Evolutionary conservation across 2,113 vertebrate genomes (phyloP).

Genomic region (Lynx canadensis): DNA sequence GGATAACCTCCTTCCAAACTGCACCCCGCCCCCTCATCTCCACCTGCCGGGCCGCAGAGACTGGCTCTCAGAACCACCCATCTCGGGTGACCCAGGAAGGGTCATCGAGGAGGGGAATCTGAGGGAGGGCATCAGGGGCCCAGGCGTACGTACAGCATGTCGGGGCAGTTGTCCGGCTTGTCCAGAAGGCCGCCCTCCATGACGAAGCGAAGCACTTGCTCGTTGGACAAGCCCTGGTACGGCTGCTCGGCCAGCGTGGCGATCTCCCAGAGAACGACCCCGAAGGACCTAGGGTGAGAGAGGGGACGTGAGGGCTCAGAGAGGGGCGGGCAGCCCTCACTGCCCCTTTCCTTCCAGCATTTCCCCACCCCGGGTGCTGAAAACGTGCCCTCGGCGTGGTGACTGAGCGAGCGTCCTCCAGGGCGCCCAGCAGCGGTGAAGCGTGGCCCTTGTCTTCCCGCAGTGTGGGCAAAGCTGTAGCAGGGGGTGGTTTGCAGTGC

Average conservation of each 20-base stretch:
- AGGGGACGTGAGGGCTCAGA: not conserved
- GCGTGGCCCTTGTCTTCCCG: fast-evolving
- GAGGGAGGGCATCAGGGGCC: not conserved
- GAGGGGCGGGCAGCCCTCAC: fast-evolving
- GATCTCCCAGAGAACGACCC: slow-evolving; percentile 98
- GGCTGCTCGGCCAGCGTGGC: slow-evolving; percentile 97
- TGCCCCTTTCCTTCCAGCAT: not conserved
- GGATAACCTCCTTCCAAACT: not conserved
- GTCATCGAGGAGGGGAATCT: not conserved
- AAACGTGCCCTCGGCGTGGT: not conserved
- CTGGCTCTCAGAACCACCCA: not conserved
- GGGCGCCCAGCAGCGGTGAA: fast-evolving
- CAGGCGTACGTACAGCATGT: slow-evolving; percentile 93
- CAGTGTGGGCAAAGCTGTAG: not conserved
- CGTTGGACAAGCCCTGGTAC: slow-evolving; percentile 99
- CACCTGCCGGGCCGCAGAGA: not conserved
- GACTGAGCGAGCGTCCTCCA: fast-evolving
- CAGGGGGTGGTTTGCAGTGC: too few relatives aligned
- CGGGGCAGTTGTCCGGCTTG: slow-evolving; percentile 97
- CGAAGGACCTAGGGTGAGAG: slow-evolving; percentile 92
- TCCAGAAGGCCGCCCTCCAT: slow-evolving; percentile 99
- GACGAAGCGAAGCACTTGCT: slow-evolving; percentile 98
- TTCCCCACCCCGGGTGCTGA: fast-evolving
- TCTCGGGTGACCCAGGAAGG: not conserved
- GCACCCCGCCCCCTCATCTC: too few relatives aligned